Evolutionary conservation across 1,140 invertebrate genomes (phyloP).

Genomic region (Nymphalis io): DNA sequence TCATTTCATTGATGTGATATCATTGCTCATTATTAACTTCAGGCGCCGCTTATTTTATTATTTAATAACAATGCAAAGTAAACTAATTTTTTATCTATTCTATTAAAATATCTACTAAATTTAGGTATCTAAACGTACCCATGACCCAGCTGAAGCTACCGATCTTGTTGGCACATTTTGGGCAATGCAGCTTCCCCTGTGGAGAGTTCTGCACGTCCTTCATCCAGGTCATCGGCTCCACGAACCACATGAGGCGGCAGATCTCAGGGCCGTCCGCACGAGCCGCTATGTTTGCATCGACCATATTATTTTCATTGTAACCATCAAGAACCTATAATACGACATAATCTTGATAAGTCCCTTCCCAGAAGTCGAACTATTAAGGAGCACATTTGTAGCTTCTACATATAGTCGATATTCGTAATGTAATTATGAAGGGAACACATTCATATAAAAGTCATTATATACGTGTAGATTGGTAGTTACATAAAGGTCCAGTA

Average conservation of each 20-base stretch:
- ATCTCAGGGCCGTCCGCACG: constrained; percentile 50
- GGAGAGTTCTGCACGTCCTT: constrained; percentile 84
- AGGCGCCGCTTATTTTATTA: not conserved
- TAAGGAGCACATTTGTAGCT: not conserved
- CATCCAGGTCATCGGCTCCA: constrained; percentile 93
- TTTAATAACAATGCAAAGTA: no score
- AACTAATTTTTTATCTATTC: no score
- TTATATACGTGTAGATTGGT: no score
- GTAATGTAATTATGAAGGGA: no score
- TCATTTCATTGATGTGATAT: not conserved
- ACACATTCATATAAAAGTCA: no score
- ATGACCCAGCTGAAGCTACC: constrained; percentile 93
- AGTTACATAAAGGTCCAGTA: no score
- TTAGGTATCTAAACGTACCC: constrained; percentile 75
- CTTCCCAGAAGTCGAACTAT: no score
- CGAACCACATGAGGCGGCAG: constrained; percentile 88
- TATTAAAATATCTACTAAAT: not conserved
- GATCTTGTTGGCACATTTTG: constrained; percentile 89
- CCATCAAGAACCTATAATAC: constrained; percentile 51
- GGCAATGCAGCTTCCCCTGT: constrained; percentile 91
- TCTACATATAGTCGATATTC: no score
- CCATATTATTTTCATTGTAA: constrained; percentile 61
- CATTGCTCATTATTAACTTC: not conserved
- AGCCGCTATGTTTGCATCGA: constrained; percentile 58
- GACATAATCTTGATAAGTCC: not conserved